A percentile compares a stretch with the other conserved stretches of the same genome.
Conservation (phyloP, 2,797 vertebrate species). For the Chelon auratus region DNA sequence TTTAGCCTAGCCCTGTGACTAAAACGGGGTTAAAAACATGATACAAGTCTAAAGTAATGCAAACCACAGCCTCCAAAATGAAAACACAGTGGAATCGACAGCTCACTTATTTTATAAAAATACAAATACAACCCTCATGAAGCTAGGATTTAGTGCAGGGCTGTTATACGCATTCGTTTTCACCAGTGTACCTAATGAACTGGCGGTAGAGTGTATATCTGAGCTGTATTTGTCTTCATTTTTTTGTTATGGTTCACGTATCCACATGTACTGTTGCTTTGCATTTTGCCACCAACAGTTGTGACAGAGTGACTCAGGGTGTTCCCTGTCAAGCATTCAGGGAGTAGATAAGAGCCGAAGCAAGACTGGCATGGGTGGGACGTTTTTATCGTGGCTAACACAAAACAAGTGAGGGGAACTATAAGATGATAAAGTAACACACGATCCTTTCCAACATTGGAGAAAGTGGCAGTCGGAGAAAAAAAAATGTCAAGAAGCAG, state of each 20-base stretch:
- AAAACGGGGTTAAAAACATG: no score
- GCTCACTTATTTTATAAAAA: no score
- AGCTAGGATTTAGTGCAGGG: no score
- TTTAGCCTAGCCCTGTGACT: no score
- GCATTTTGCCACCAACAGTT: slow-evolving; percentile 41
- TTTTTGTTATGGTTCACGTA: slow-evolving; percentile 1
- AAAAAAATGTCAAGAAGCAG: not conserved
- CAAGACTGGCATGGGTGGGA: slow-evolving; percentile 67
- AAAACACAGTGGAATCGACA: no score
- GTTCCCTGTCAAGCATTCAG: slow-evolving; percentile 65
- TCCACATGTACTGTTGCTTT: slow-evolving; percentile 18
- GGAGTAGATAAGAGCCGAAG: slow-evolving; percentile 79
- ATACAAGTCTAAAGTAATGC: no score
- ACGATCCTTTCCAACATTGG: not conserved
- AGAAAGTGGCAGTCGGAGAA: not conserved
- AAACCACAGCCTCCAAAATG: no score
- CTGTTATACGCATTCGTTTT: no score
- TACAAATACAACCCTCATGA: no score
- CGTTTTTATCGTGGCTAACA: slow-evolving; percentile 73
- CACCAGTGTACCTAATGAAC: no score
- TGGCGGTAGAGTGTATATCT: no score
- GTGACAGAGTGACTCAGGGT: slow-evolving; percentile 73
- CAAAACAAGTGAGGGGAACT: slow-evolving; percentile 54
- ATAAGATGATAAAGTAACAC: slow-evolving; percentile 45
- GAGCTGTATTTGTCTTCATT: not conserved